Evolutionary conservation across 2,113 vertebrate genomes (phyloP), one percentile per base, ranked within the genome.

Genomic region (Laticauda colubrina): DNA sequence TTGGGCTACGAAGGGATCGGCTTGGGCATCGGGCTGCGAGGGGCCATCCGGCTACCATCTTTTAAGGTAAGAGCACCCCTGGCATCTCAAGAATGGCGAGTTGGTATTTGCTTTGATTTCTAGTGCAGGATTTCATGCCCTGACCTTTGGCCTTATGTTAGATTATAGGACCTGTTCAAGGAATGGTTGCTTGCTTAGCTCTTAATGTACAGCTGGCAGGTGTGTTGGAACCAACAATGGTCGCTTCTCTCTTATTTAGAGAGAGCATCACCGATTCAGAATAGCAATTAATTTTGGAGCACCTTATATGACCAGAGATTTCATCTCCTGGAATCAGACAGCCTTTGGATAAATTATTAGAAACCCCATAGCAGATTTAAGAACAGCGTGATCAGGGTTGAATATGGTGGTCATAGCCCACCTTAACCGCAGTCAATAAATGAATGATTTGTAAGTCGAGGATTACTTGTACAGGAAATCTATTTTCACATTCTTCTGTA

Each of bases 1-100:
- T 97, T 99, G 89, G 98, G 99, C 56, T 99, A 98, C 0, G 99
- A 99, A 95, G 98, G 98, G 4, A 99, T 99, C 11, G 99, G 99
- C 85, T 94, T 99, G 95, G 98, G 99, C 92, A 99, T 99, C 1
- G 98, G 99, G 9, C 94, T 99, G 45, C 98, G 99, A 1, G 99
- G 99, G 21, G 98, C 98, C 96, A 99, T 99, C 94, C 98, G 99
- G 0, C 95, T 99, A 93, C 99, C 99, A 0, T 99, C 99, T 96
- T 99, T 99, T 95, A 99, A 99, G 98, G 99, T 99, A 94, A 92
- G 34, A 54, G 1, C 34, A 29, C 23, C 45, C 43, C 53, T 57
- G 21, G 23, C 1, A 1, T 51, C 10, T 8, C 51, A 9, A 26
- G 20, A 2, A 87, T 0, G n/a, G n/a, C n/a, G 20, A 81, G 18